A percentile compares a stretch with the other conserved stretches of the same genome.
Conservation (phyloP, 1,140 invertebrate genomes). For the Aleiodes sp. region DNA sequence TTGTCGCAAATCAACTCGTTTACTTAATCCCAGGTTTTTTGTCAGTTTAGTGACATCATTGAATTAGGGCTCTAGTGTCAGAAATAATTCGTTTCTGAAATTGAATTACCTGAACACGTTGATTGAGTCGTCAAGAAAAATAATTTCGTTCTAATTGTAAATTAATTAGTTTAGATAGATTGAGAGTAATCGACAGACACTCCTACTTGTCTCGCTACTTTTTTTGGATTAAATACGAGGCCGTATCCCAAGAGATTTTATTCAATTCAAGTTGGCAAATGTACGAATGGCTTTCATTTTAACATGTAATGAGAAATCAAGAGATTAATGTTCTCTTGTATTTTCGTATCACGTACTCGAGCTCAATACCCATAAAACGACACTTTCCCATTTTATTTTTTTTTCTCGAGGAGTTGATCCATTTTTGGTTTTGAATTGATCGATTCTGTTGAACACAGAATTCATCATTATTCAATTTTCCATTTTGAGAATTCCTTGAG, state of each 20-base stretch:
- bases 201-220: not conserved
- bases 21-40: no score
- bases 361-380: slow-evolving; percentile 29
- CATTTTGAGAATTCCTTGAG: not conserved
- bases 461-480: not conserved
- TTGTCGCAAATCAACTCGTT: no score
- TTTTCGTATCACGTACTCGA: slow-evolving; percentile 25
- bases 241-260: slow-evolving; percentile 2
- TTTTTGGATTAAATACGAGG: slow-evolving; percentile 20
- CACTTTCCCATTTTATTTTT: not conserved
- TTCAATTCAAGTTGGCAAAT: slow-evolving; percentile 20
- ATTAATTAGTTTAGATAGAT: not conserved
- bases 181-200: not conserved
- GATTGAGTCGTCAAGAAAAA: not conserved
- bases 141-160: slow-evolving; percentile 13
- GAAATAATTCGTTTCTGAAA: no score
- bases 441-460: slow-evolving; percentile 17
- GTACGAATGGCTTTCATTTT: not conserved
- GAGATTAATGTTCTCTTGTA: not conserved
- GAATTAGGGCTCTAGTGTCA: no score
- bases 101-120: no score
- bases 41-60: no score
- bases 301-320: not conserved
- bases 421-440: slow-evolving; percentile 2
- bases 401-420: not conserved